These are phyloP conservation scores for Heliconius hewitsoni DNA, from an alignment of 1,140 invertebrate species.

Conservation along the genomic window DNA sequence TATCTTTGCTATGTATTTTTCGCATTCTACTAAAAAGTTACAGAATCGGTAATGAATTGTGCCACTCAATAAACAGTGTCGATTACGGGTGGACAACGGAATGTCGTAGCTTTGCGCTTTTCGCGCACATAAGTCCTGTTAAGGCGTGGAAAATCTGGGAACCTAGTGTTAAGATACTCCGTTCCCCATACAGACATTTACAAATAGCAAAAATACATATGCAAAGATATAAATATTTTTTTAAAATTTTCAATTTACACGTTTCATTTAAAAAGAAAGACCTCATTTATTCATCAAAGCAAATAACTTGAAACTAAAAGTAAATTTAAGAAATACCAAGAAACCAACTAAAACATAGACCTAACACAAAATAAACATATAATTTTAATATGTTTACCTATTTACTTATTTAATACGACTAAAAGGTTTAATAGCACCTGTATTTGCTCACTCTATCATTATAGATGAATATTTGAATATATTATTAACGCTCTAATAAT, in stretches of 20 bases:
- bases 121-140: no score
- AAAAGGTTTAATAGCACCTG: conserved; percentile 1
- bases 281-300: no score
- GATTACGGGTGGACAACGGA: no score
- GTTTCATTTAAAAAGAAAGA: no score
- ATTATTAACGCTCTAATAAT: not conserved
- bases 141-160: not conserved
- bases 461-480: not conserved
- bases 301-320: not conserved
- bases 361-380: not conserved
- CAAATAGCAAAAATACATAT: no score
- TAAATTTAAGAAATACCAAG: not conserved
- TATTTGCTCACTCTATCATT: not conserved
- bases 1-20: no score
- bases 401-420: not conserved
- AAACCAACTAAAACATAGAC: not conserved
- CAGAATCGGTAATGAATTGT: no score
- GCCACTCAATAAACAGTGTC: no score
- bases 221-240: no score
- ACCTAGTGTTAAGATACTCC: not conserved
- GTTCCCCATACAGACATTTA: not conserved
- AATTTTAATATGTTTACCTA: not conserved
- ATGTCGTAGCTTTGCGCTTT: no score
- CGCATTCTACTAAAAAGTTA: no score
- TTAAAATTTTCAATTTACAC: no score